A percentile compares a stretch with the other conserved stretches of the same genome.
Conservation (phyloP, 2,797 vertebrate species). For the Erethizon dorsatum region DNA sequence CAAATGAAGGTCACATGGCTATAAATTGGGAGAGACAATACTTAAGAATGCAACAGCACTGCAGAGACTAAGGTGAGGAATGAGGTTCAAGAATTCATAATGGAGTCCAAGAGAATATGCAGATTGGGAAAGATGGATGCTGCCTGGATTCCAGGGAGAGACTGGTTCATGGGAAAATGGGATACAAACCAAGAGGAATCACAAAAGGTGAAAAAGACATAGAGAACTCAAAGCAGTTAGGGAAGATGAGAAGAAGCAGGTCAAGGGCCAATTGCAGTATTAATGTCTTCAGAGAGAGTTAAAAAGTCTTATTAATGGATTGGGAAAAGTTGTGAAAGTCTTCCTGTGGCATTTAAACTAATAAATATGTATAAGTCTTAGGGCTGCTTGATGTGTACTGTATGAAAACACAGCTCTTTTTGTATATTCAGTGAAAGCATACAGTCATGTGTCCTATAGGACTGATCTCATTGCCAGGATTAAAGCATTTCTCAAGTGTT, state of each 20-base stretch:
- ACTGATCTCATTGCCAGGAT: neutral
- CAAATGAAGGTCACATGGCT: slow-evolving; percentile 84
- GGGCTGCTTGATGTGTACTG: slow-evolving; percentile 16
- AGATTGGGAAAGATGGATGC: neutral
- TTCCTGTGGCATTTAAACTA: slow-evolving; percentile 80
- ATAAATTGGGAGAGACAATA: slow-evolving; percentile 61
- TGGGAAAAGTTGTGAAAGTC: slow-evolving; percentile 70
- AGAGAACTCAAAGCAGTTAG: neutral
- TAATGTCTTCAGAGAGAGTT: slow-evolving; percentile 70
- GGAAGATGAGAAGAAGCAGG: slow-evolving; percentile 27
- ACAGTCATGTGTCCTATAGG: slow-evolving; percentile 54
- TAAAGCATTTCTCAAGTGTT: slow-evolving; percentile 52
- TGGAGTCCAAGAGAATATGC: neutral
- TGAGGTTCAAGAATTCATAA: neutral
- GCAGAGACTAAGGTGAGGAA: slow-evolving; percentile 22
- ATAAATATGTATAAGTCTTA: slow-evolving; percentile 83
- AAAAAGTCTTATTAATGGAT: slow-evolving; percentile 69
- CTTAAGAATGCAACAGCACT: slow-evolving; percentile 83
- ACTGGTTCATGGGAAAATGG: neutral
- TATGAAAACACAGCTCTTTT: slow-evolving; percentile 77
- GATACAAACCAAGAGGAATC: neutral
- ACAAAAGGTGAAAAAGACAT: neutral
- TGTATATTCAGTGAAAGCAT: slow-evolving; percentile 76
- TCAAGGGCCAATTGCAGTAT: slow-evolving; percentile 77
- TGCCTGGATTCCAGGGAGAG: neutral